Percentiles rank a stretch among this genome's conserved stretches.
Conservation (phyloP, 2,797 vertebrate species). For the Pristis pectinata region DNA sequence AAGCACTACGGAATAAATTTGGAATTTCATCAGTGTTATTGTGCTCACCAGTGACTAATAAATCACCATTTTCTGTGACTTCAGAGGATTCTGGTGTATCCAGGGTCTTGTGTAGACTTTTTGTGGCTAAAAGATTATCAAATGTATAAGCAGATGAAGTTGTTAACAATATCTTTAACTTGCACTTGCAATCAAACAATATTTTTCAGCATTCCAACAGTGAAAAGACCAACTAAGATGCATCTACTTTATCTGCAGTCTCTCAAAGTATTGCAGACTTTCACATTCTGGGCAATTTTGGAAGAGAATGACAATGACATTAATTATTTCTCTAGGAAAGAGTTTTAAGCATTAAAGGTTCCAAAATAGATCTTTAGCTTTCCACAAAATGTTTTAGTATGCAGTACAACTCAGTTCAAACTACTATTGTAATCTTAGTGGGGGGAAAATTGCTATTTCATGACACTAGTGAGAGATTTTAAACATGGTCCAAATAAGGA, state of each 20-base stretch:
- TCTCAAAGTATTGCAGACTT: background rate
- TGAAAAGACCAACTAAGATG: background rate
- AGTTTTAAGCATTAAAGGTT: background rate
- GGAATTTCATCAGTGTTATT: slow-evolving; percentile 20
- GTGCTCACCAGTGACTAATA: slow-evolving; percentile 55
- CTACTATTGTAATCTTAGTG: background rate
- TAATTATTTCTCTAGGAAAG: background rate
- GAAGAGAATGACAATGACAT: background rate
- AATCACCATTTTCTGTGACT: slow-evolving; percentile 48
- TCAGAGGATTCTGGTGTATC: slow-evolving; percentile 64
- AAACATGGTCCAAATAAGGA: background rate
- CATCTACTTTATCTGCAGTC: background rate
- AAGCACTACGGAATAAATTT: background rate
- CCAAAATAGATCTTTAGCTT: background rate
- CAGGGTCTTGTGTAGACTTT: slow-evolving; percentile 51
- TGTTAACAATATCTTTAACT: no score
- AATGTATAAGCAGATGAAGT: background rate
- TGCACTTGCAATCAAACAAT: background rate
- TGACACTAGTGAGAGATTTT: background rate
- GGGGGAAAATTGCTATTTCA: background rate
- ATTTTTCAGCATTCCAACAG: background rate
- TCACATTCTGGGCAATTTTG: background rate
- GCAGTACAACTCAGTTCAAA: background rate
- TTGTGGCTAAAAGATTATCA: background rate
- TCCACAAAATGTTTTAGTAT: background rate